phyloP scores from a whole-genome alignment of 2,797 vertebrate genomes.

The Ptychadena robeensis region DNA sequence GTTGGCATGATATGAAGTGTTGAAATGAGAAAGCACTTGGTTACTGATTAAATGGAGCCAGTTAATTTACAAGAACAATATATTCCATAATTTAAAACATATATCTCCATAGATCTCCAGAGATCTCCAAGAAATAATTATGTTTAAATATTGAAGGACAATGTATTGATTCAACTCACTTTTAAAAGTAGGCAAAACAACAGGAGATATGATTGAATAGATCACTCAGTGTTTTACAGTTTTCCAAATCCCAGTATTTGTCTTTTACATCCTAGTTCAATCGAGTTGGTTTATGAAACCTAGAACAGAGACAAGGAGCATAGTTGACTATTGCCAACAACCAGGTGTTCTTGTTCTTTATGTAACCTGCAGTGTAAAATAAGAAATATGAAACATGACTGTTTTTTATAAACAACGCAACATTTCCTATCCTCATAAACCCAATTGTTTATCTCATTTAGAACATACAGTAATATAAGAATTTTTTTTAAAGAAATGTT shows the following conservation, averaged over 20 bases:
- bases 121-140: background rate
- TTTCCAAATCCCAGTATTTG: background rate
- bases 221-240: background rate
- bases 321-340: too few species aligned
- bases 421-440: too few species aligned
- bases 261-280: background rate
- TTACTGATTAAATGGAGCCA: slow-evolving; percentile 18
- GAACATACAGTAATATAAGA: too few species aligned
- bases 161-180: background rate
- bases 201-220: background rate
- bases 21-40: slow-evolving; percentile 12
- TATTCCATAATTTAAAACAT: background rate
- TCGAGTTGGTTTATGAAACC: background rate
- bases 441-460: too few species aligned
- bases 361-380: too few species aligned
- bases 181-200: background rate
- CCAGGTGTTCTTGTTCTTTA: too few species aligned
- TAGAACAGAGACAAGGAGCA: too few species aligned
- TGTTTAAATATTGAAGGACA: background rate
- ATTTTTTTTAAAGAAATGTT: too few species aligned
- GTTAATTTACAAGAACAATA: background rate
- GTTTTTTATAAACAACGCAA: too few species aligned
- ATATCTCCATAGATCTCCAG: background rate
- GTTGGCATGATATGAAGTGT: slow-evolving; percentile 32
- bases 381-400: too few species aligned